Base-by-base conservation (phyloP, 1,140 invertebrate genomes). In the Olivierus martensii region DNA sequence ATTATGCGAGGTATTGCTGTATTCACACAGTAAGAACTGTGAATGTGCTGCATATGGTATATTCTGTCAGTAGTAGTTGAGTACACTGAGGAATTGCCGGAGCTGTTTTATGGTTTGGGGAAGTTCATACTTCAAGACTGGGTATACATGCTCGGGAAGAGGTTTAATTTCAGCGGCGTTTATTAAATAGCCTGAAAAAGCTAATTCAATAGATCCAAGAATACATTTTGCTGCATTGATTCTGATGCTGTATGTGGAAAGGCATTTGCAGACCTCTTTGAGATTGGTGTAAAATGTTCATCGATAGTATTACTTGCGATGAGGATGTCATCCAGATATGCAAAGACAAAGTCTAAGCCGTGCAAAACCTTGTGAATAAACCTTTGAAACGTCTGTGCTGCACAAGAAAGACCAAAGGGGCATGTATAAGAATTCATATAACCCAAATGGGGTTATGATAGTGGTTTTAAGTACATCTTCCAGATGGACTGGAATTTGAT, bases 201-300 rank as follows among this genome's bases (percentile, higher is more conserved):
- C 5, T 6, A 57, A 7, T 43, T 48, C 34, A 36, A 3, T 4
- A 7, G 17, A n/a, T 9, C 21, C 53, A 22, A 57, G 53, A 9
- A 22, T 39, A 39, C 62, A 62, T 44, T 60, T 53, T 15, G 34
- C 44, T 17, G 49, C 46, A 15, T 66, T 69, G 0, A 69, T 47
- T 47, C 59, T 63, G 3, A 72, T 28, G 14, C 58, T 57, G 49
- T 61, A 56, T 7, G 61, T 39, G 11, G 49, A 7, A 2, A 75
- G 59, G 3, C 63, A 48, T 43, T 60, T n/a, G 18, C 73, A 63
- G 1, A 75, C 57, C 21, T 55, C 34, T 9, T 50, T 36, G 1
- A 75, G 45, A 52, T 73, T n/a, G n/a, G 66, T n/a, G 46, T 19
- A 0, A 60, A 43, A 50, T 75, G 73, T 18, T 65, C 59, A 9